Evolutionary conservation across 2,888 invertebrate species (phyloP).

Genomic region (Cactoblastis cactorum): DNA sequence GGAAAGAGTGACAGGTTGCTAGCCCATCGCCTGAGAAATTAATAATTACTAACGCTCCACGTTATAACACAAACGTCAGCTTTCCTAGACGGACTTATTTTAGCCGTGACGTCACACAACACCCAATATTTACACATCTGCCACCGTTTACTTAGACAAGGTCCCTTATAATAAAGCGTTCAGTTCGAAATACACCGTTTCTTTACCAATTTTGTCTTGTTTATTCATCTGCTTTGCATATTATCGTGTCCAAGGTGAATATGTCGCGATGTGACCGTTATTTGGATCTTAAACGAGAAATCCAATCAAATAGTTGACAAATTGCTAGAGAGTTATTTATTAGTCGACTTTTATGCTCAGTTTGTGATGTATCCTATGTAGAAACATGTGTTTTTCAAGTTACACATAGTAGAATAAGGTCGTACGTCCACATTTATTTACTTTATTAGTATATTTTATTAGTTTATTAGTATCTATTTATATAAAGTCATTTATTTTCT

Average conservation of each 20-base stretch:
- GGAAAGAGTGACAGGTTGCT: too few species aligned
- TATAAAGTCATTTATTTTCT: too few species aligned
- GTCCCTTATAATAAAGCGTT: conserved; percentile 5
- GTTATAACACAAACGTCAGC: neutral
- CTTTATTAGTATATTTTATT: too few species aligned
- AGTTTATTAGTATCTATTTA: too few species aligned
- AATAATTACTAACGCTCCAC: neutral
- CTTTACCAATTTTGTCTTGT: neutral
- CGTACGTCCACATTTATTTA: neutral
- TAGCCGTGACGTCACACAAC: neutral
- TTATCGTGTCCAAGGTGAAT: conserved; percentile 6
- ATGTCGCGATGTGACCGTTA: conserved; percentile 3
- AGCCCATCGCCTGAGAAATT: too few species aligned
- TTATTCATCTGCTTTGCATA: neutral
- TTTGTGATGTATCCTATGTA: neutral
- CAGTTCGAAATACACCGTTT: conserved; percentile 5
- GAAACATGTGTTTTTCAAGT: neutral
- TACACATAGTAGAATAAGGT: too few species aligned
- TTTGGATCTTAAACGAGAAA: neutral
- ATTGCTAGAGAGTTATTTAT: neutral
- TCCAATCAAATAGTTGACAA: neutral
- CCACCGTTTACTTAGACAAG: conserved; percentile 7
- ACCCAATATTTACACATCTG: conserved; percentile 7
- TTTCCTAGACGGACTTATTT: neutral
- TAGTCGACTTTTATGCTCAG: neutral